phyloP scores from a whole-genome alignment of 2,113 vertebrate genomes.

The Lepisosteus oculatus region DNA sequence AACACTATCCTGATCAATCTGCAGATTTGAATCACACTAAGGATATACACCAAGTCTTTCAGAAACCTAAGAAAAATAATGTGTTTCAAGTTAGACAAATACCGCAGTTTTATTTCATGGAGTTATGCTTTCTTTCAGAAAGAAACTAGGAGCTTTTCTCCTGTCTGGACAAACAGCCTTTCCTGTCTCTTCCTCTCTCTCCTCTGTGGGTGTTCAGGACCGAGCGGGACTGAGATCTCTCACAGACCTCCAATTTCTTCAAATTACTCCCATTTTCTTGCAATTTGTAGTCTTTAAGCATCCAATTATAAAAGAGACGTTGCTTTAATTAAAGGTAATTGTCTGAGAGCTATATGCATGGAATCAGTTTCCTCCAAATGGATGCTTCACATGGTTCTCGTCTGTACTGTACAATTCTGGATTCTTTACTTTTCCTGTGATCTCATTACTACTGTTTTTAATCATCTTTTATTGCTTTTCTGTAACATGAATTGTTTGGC shows the following conservation, averaged over 20 bases:
- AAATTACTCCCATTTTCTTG: background rate
- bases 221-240: background rate
- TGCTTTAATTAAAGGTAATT: conserved; percentile 21
- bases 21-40: too few species aligned
- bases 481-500: background rate
- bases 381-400: conserved; percentile 1
- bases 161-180: too few species aligned
- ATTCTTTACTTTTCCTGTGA: conserved; percentile 15
- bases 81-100: too few species aligned
- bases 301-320: background rate
- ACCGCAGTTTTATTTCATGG: too few species aligned
- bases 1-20: too few species aligned
- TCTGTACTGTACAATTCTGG: conserved; percentile 2
- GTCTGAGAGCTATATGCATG: conserved; percentile 11
- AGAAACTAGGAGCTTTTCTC: too few species aligned
- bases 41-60: too few species aligned
- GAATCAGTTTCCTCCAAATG: conserved; percentile 6
- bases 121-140: too few species aligned
- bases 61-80: too few species aligned
- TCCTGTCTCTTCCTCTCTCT: too few species aligned
- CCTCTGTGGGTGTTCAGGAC: too few species aligned
- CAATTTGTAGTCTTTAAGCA: conserved; percentile 2
- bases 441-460: background rate
- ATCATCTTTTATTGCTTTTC: background rate
- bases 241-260: background rate